Evolutionary conservation across 2,113 vertebrate genomes (phyloP).

Genomic region (Gila orcuttii): DNA sequence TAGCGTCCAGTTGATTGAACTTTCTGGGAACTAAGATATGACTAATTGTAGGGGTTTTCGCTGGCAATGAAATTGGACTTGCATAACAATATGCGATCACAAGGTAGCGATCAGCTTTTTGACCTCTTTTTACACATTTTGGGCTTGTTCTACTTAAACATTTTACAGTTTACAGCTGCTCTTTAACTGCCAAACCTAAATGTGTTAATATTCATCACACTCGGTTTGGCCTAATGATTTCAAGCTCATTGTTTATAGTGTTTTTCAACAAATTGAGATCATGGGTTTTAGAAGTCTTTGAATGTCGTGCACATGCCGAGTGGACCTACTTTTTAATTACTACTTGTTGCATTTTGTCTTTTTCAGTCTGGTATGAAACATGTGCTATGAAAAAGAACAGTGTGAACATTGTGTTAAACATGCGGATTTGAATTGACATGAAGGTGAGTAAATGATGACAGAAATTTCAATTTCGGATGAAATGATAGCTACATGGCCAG

Average conservation of each 20-base stretch:
- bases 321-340: neutral
- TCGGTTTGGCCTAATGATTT: slow-evolving; percentile 1
- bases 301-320: neutral
- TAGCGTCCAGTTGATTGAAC: slow-evolving; percentile 2
- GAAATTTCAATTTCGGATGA: neutral
- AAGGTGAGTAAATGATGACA: neutral
- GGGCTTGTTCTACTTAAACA: neutral
- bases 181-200: neutral
- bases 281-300: neutral
- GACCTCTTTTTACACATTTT: slow-evolving; percentile 7
- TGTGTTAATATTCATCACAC: neutral
- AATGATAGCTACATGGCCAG: neutral
- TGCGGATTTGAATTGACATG: neutral
- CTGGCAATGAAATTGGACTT: slow-evolving; percentile 26
- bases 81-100: neutral
- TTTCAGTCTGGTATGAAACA: neutral
- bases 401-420: neutral
- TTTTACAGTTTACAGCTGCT: slow-evolving; percentile 6
- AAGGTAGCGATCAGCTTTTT: slow-evolving; percentile 8
- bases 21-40: slow-evolving; percentile 41
- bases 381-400: neutral
- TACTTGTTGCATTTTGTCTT: neutral
- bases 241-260: neutral
- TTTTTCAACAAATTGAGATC: neutral
- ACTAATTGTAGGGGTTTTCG: slow-evolving; percentile 28